Percentiles rank a stretch among this genome's conserved stretches.
phyloP scores from a whole-genome alignment of 2,888 invertebrate genomes.

The Mythimna lalbum region DNA sequence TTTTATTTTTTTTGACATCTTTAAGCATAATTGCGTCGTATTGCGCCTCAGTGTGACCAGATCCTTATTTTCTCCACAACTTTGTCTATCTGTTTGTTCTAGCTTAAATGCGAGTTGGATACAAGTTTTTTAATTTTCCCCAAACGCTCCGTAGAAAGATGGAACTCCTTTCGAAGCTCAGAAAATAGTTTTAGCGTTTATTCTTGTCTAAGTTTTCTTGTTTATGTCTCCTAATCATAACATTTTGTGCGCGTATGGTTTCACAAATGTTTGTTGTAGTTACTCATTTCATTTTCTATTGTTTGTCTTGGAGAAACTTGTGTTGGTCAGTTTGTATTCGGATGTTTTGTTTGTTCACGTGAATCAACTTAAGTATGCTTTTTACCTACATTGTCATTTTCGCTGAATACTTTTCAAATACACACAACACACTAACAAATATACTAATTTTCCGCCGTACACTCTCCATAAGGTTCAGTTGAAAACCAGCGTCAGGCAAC shows the following conservation, averaged over 20 bases:
- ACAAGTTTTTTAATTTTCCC: slow-evolving; percentile 68
- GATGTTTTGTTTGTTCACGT: not conserved
- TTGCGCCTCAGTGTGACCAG: not conserved
- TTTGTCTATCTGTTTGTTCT: slow-evolving; percentile 58
- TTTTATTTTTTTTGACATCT: too few relatives aligned
- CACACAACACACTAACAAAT: too few relatives aligned
- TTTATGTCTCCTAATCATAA: slow-evolving; percentile 54
- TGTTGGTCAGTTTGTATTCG: not conserved
- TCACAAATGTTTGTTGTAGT: slow-evolving; percentile 29
- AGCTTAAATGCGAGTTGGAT: slow-evolving; percentile 61
- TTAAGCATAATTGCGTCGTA: not conserved
- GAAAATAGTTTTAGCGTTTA: slow-evolving; percentile 51
- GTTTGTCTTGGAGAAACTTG: slow-evolving; percentile 20
- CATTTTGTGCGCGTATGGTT: slow-evolving; percentile 44
- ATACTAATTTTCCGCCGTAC: too few relatives aligned
- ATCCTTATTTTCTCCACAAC: slow-evolving; percentile 54
- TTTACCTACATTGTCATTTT: not conserved
- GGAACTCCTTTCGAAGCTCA: slow-evolving; percentile 48
- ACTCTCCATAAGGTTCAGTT: too few relatives aligned
- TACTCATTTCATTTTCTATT: slow-evolving; percentile 32
- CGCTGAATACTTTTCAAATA: too few relatives aligned
- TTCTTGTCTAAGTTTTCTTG: slow-evolving; percentile 46
- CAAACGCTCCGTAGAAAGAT: slow-evolving; percentile 51
- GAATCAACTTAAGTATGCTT: not conserved
- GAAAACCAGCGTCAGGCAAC: too few relatives aligned